Evolutionary conservation across 2,888 invertebrate genomes (phyloP), one percentile per base, ranked within the genome.

Genomic region (Mesorhabditis spiculigera): DNA sequence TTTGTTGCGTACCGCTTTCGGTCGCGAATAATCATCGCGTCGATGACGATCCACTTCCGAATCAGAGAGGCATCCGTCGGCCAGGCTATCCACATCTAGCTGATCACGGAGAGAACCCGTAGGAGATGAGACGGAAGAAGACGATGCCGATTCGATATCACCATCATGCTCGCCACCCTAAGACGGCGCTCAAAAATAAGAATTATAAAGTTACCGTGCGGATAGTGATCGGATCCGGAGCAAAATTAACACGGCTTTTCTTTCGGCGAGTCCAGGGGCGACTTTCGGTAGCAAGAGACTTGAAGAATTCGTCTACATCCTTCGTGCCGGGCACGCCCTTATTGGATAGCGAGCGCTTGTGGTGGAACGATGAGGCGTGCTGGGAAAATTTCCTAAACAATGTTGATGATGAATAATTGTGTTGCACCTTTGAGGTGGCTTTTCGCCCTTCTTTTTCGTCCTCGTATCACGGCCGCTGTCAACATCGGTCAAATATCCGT

Each of bases 11-110:
- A 68, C 68, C 42, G 90, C 86, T 28, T 89, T 87, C 2, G 90
- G 90, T n/a, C 91, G 91, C 67, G 93, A 89, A 88, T 95, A 95
- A 0, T 93, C 92, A 86, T 95, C 95, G 86, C 95, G 58, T 45
- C 72, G 71, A 43, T 79, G 79, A 42, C 80, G 70, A 67, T 84
- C 84, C 13, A 84, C 77, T 72, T 84, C 84, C 4, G 84, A 81
- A 73, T 84, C 84, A 5, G 83, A 83, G 8, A 84, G 72, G 28
- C 83, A 82, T 6, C 84, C 83, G 68, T 82, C 82, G 4, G 82
- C 79, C 28, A 81, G 76, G 44, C 69, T 44, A 63, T 75, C 78
- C 3, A 73, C 74, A 45, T 79, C 78, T 4, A 66, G 67, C 43
- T 73, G 68, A 69, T 78, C 77, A 43, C 75, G 63, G 4, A 74